These are phyloP conservation scores for Enteromius argenteus DNA, from an alignment of 2,797 vertebrate genomes.

Conservation along the genomic window DNA sequence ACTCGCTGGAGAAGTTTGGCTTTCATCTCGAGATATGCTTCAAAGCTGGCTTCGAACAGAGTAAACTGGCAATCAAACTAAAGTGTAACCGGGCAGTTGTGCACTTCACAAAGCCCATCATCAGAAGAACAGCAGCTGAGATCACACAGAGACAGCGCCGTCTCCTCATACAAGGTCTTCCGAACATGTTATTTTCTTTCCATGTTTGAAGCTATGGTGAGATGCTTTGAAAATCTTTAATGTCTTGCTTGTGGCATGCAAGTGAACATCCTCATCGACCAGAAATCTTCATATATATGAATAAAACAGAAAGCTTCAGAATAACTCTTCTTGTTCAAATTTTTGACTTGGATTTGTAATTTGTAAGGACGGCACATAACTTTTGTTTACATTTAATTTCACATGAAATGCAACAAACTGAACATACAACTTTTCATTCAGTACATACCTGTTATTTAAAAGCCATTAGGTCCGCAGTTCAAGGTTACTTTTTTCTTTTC, in stretches of 20 bases:
- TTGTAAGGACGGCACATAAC: not conserved
- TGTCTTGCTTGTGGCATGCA: conserved; percentile 49
- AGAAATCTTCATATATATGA: not conserved
- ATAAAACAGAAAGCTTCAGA: not conserved
- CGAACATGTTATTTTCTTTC: conserved; percentile 70
- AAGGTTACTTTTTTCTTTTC: conserved; percentile 47
- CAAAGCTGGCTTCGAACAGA: conserved; percentile 72
- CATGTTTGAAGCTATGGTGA: conserved; percentile 60
- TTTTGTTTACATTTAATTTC: not conserved
- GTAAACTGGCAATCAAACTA: conserved; percentile 81
- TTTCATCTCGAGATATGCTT: conserved; percentile 78
- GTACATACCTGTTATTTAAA: conserved; percentile 59
- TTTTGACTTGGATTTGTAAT: not conserved
- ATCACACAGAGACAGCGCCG: conserved; percentile 69
- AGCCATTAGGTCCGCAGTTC: conserved; percentile 7
- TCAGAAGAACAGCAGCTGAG: conserved; percentile 66
- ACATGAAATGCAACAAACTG: not conserved
- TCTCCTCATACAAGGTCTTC: conserved; percentile 62
- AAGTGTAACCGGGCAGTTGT: conserved; percentile 74
- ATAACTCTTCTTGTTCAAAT: not conserved
- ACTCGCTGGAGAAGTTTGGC: conserved; percentile 75
- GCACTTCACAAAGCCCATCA: conserved; percentile 73
- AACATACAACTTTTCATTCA: not conserved
- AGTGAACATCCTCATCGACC: not conserved
- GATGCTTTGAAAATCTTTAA: conserved; percentile 66